Base-by-base conservation (phyloP, 2,888 invertebrate genomes). In the Hermodice carunculata region DNA sequence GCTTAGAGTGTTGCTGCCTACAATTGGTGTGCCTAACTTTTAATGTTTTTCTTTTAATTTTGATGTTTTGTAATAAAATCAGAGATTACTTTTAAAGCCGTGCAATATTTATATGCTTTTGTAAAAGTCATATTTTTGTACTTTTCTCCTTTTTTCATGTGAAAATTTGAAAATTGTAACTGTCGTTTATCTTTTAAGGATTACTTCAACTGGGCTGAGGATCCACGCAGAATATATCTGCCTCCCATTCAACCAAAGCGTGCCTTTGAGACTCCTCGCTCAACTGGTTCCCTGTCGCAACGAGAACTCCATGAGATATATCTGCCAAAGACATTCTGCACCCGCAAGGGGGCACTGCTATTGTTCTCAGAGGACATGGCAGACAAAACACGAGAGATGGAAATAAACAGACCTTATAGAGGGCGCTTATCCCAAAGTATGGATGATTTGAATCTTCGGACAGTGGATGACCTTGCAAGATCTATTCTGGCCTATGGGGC, bases 321-420 rank as follows among this genome's bases (percentile, higher is more conserved):
- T 42, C 70, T 85, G 22, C 84, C 84, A 0, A 85, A 85, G 67
- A 85, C 85, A 17, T 85, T 83, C 67, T 82, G 80, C 1, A 85
- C 85, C 4, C 71, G 85, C 17, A 84, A 80, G 69, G 85, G 85
- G 17, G 84, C 85, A 0, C 67, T 85, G 37, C 69, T 85, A 26
- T 66, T 85, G n/a, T 85, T 84, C 71, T 83, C 83, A 4, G 85
- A 85, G 67, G 84, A 85, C 65, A 69, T 81, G 64, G 81, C 82
- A 0, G 67, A 73, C 29, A 78, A 72, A 49, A 74, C 71, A 11
- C n/a, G n/a, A n/a, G n/a, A n/a, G n/a, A n/a, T n/a, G n/a, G n/a
- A n/a, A n/a, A n/a, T n/a, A n/a, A n/a, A n/a, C n/a, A n/a, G n/a
- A n/a, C n/a, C n/a, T n/a, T n/a, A n/a, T 2, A 29, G 19, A 4